Base-by-base conservation (phyloP, 1,140 invertebrate genomes). In the Temnothorax curvispinosus region DNA sequence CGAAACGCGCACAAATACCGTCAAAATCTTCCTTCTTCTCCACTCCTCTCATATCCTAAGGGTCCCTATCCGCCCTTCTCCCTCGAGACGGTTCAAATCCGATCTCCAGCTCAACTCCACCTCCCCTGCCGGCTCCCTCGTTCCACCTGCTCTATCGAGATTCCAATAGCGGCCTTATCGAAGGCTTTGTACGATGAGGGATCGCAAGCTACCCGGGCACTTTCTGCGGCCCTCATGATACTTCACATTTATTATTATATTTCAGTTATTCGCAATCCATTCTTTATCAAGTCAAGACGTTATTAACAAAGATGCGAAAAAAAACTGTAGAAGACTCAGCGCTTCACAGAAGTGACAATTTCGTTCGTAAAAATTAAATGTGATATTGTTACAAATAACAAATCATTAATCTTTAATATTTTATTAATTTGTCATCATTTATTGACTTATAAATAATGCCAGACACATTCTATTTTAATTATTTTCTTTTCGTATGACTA, bases 111-210 rank as follows among this genome's bases (percentile, higher is more conserved):
- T 89, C 86, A 85, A 80, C 86, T 89, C 50, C 21, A 60, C 72
- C 50, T n/a, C 3, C 6, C n/a, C 0, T 9, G 8, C n/a, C 32
- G 6, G 38, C 44, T 18, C 52, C 27, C 54, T 50, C 64, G 27
- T 35, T 62, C 72, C 72, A 58, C 78, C 87, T 71, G 69, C 91
- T 93, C 92, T 91, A 94, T 94, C 93, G 93, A 94, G 93, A 94
- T 94, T 94, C 94, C 93, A 94, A 94, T 94, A 94, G 92, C 93
- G 87, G 92, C 91, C 93, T 94, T 94, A 94, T 94, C 94, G 93
- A 93, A 88, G 93, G 93, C 93, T 94, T 94, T 94, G 92, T 92
- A 87, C 91, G 93, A 94, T 94, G 94, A 95, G 89, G 93, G 90
- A 94, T 94, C 90, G 94, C 91, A 86, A 91, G 89, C 90, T 87